Conservation (phyloP, 2,113 vertebrate genomes). For the Bubo bubo region DNA sequence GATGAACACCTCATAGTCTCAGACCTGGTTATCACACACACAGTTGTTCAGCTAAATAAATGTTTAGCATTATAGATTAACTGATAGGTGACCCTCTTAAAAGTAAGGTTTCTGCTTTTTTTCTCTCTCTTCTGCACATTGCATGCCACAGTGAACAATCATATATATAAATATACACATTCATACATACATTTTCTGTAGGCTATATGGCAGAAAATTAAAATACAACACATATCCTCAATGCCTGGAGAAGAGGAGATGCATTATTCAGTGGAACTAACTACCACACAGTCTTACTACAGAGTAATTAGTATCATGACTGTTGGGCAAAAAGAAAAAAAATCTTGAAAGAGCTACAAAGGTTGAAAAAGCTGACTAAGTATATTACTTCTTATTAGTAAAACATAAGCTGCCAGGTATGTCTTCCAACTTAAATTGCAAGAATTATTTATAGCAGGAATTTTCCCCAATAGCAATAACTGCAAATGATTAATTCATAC, state of each 20-base stretch:
- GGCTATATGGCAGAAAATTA: background rate
- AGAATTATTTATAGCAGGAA: slow-evolving; percentile 41
- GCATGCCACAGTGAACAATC: background rate
- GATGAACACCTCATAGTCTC: background rate
- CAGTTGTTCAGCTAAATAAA: background rate
- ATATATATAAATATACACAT: background rate
- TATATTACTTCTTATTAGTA: background rate
- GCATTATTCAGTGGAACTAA: slow-evolving; percentile 34
- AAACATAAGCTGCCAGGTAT: slow-evolving; percentile 18
- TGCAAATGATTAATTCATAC: slow-evolving; percentile 43
- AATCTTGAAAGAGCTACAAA: background rate
- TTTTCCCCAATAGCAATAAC: slow-evolving; percentile 16
- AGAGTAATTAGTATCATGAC: slow-evolving; percentile 38
- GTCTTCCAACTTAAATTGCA: background rate
- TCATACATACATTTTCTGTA: background rate
- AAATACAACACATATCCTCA: background rate
- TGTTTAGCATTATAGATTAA: background rate
- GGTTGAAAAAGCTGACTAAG: slow-evolving; percentile 44
- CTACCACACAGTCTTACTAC: background rate
- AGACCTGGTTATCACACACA: background rate
- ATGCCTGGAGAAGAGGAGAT: background rate
- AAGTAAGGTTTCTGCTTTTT: background rate
- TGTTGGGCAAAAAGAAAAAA: background rate
- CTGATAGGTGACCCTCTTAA: background rate
- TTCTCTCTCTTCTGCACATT: background rate